phyloP scores from a whole-genome alignment of 2,113 vertebrate genomes.

The Amphiprion ocellaris region DNA sequence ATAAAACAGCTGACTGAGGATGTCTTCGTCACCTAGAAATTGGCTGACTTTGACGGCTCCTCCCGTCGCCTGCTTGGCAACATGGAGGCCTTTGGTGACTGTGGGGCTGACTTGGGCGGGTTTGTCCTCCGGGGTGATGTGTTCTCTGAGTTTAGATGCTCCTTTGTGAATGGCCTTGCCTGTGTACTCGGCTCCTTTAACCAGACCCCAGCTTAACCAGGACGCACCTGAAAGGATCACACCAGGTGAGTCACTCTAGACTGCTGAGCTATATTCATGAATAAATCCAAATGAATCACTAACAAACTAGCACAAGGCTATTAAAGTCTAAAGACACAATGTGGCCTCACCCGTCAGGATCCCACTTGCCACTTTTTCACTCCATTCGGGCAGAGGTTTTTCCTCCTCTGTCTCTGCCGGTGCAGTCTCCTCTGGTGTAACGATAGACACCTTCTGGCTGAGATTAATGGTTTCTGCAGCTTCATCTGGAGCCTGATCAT shows the following conservation, averaged over 20 bases:
- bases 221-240: conserved; percentile 89
- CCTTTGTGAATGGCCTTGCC: conserved; percentile 97
- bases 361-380: conserved; percentile 94
- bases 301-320: not conserved
- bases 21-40: conserved; percentile 89
- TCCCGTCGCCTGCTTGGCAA: conserved; percentile 96
- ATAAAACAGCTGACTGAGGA: conserved; percentile 29
- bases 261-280: not conserved
- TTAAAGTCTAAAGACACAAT: not conserved
- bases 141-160: conserved; percentile 93
- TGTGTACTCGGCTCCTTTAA: conserved; percentile 96
- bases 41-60: conserved; percentile 98
- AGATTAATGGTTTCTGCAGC: conserved; percentile 88
- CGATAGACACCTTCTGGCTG: conserved; percentile 88
- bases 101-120: conserved; percentile 92
- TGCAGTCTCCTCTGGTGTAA: conserved; percentile 76
- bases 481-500: conserved; percentile 86
- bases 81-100: conserved; percentile 91
- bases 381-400: conserved; percentile 92
- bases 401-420: conserved; percentile 61
- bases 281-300: not conserved
- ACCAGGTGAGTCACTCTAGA: not conserved
- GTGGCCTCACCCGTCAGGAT: conserved; percentile 91
- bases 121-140: conserved; percentile 96
- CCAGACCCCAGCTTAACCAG: conserved; percentile 97